A percentile compares a stretch with the other conserved stretches of the same genome.
Evolutionary conservation across 2,797 vertebrate species (phyloP).

Genomic region (Aratinga solstitialis): DNA sequence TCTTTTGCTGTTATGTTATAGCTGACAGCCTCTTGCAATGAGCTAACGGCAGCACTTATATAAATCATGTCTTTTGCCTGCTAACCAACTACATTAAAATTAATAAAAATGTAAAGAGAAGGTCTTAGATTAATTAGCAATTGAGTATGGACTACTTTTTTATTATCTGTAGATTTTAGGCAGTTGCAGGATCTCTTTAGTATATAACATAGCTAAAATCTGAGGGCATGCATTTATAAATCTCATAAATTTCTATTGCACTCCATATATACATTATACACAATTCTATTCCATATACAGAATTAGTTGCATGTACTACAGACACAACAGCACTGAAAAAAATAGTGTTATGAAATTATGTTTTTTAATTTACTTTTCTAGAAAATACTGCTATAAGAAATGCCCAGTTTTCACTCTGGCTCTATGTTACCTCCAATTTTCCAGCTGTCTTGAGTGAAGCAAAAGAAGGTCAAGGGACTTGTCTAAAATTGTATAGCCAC

Average conservation of each 20-base stretch:
- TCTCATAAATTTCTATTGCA: neutral
- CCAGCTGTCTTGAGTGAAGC: neutral
- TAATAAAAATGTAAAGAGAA: conserved; percentile 32
- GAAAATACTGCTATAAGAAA: neutral
- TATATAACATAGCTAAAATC: neutral
- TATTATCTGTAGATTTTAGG: conserved; percentile 16
- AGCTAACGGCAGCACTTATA: neutral
- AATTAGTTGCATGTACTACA: neutral
- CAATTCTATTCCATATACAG: neutral
- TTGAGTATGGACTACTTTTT: neutral
- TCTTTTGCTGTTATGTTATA: neutral
- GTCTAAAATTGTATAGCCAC: neutral
- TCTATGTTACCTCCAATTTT: neutral
- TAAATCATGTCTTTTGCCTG: neutral
- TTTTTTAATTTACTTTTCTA: neutral
- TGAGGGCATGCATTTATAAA: neutral
- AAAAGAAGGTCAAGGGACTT: neutral
- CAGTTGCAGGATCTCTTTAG: neutral
- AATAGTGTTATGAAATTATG: neutral
- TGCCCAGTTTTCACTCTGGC: neutral
- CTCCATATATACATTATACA: neutral
- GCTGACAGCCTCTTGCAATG: neutral
- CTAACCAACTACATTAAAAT: conserved; percentile 32
- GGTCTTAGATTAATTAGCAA: neutral
- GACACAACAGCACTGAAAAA: neutral